Evolutionary conservation across 2,888 invertebrate species (phyloP), one percentile per base, ranked within the genome.

Genomic region (Odontocerum albicorne): DNA sequence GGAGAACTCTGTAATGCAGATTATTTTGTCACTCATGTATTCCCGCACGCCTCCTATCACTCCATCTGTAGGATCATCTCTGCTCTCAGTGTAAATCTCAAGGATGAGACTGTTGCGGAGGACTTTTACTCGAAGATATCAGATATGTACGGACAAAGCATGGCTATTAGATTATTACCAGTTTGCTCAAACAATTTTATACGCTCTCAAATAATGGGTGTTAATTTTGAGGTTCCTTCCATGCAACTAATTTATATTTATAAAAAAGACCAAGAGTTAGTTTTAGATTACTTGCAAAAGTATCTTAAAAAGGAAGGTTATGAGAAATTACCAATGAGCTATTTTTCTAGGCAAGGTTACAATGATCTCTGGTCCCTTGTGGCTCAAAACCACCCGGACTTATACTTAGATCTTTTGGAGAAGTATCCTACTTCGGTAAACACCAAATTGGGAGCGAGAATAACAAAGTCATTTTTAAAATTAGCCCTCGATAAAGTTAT

Each of bases 141-240:
- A 0, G 10, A 58, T 6, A 47, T 33, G 2, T 71, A 67, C 20
- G 65, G 64, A 1, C 15, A 60, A 1, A 40, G 60, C 0, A 59
- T 63, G n/a, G 66, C 67, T 0, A 13, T 63, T 8, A 67, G 66
- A 1, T 27, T 71, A 3, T 33, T 71, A 0, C 15, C 58, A 0
- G 64, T 65, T 0, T 71, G 70, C 50, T 53, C 63, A 12, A 65
- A 67, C 22, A n/a, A 35, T 0, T 71, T 68, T 20, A 44, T 55
- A 13, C 35, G 43, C 2, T 19, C 35, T 3, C 7, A 15, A 7
- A 52, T 57, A 7, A 39, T 49, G 19, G 12, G 20, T 3, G 32
- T 21, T 4, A 10, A 20, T 12, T 21, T 43, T 21, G 27, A 21
- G 1, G 36, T 49, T 3, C 57, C 44, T 3, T 19, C 17, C 38